Percentiles rank a stretch among this genome's conserved stretches.
Conservation (phyloP, 2,797 vertebrate genomes). For the Macropodus opercularis region DNA sequence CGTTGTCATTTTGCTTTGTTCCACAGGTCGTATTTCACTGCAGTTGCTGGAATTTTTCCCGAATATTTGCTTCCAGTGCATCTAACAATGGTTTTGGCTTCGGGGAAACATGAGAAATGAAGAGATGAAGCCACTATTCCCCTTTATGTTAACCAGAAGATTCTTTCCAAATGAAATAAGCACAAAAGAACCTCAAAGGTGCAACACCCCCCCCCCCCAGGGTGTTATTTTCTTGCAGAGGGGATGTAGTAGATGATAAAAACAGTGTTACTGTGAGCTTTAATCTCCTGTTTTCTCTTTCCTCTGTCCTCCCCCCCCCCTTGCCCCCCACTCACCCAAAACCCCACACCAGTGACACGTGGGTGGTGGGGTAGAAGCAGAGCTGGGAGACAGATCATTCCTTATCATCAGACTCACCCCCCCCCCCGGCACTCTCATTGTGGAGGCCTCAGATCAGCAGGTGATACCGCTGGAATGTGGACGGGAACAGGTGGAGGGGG, state of each 20-base stretch:
- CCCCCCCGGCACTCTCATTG: conserved; percentile 27
- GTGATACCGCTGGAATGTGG: conserved; percentile 63
- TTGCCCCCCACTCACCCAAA: conserved; percentile 47
- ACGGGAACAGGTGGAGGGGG: conserved; percentile 60
- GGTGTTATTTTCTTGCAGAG: too few relatives aligned
- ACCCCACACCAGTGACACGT: conserved; percentile 44
- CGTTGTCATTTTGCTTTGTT: conserved; percentile 9
- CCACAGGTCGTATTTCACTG: conserved; percentile 10
- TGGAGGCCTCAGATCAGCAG: conserved; percentile 43
- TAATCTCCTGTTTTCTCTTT: conserved; percentile 76
- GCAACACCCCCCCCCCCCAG: too few relatives aligned
- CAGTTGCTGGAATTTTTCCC: not conserved
- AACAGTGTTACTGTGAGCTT: conserved; percentile 61
- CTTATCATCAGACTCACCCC: conserved; percentile 54
- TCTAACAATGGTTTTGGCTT: not conserved
- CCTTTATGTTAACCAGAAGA: too few relatives aligned
- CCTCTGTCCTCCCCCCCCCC: conserved; percentile 50
- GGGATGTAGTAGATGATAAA: conserved; percentile 31
- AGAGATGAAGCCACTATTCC: too few relatives aligned
- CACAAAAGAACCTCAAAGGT: too few relatives aligned
- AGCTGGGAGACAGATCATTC: conserved; percentile 58
- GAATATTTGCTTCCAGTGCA: not conserved
- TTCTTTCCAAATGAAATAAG: too few relatives aligned
- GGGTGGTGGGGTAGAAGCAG: conserved; percentile 51
- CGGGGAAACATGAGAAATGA: not conserved